Evolutionary conservation across 2,113 vertebrate genomes (phyloP).

Genomic region (Heteronetta atricapilla): DNA sequence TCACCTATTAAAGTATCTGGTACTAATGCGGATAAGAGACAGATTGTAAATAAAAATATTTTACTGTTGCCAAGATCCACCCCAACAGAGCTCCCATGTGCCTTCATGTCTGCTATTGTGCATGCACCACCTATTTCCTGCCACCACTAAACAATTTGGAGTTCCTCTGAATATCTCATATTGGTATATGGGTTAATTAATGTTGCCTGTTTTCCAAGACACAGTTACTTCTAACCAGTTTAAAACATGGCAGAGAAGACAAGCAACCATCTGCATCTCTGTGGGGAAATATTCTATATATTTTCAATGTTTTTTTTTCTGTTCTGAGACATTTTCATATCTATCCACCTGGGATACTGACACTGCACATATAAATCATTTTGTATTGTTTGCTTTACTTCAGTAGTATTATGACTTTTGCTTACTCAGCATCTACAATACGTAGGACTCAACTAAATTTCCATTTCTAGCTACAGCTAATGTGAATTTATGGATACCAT

Average conservation of each 20-base stretch:
- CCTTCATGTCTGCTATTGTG: not conserved
- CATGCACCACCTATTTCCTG: not conserved
- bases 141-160: not conserved
- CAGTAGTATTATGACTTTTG: not conserved
- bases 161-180: not conserved
- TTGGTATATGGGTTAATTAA: not conserved
- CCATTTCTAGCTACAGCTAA: not conserved
- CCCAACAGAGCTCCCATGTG: not conserved
- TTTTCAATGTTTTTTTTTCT: not conserved
- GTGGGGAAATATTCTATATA: not conserved
- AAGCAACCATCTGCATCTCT: not conserved
- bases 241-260: not conserved
- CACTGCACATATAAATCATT: not conserved
- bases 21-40: not conserved
- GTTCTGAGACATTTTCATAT: not conserved
- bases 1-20: not conserved
- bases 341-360: not conserved
- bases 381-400: not conserved
- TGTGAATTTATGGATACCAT: not conserved
- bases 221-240: not conserved
- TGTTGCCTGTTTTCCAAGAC: not conserved
- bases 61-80: not conserved
- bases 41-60: not conserved
- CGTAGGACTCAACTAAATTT: not conserved
- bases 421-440: not conserved